phyloP scores from a whole-genome alignment of 2,888 invertebrate species.

The Callinectes sapidus region DNA sequence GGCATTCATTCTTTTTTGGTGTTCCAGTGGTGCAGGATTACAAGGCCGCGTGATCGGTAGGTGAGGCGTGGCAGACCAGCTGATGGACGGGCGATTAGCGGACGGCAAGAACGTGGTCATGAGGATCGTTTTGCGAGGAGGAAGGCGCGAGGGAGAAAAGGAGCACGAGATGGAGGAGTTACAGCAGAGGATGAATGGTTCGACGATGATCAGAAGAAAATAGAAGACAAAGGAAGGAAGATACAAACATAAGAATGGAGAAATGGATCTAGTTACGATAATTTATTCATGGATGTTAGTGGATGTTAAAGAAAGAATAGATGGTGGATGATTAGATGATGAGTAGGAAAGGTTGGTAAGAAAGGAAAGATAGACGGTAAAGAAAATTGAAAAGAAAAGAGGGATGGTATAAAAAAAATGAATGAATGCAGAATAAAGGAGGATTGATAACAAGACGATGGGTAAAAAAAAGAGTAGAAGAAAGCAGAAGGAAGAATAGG shows the following conservation, averaged over 20 bases:
- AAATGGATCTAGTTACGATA: neutral
- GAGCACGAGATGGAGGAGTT: neutral
- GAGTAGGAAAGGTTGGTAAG: neutral
- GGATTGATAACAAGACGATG: neutral
- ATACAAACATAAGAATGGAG: neutral
- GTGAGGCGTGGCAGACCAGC: slow-evolving; percentile 27
- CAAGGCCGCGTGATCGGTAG: slow-evolving; percentile 13
- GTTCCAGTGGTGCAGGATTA: slow-evolving; percentile 19
- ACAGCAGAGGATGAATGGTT: neutral
- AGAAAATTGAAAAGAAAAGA: neutral
- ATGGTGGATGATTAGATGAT: neutral
- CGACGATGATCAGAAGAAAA: neutral
- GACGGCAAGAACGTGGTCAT: neutral
- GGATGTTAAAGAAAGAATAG: neutral
- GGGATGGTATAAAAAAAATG: neutral
- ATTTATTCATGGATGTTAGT: neutral
- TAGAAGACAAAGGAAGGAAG: neutral
- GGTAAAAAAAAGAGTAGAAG: neutral
- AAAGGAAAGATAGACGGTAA: neutral
- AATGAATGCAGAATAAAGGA: neutral
- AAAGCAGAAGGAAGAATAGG: neutral
- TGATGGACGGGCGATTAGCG: slow-evolving; percentile 17
- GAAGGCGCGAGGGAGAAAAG: neutral
- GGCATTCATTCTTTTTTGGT: neutral
- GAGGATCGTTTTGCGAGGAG: neutral